Evolutionary conservation across 2,797 vertebrate genomes (phyloP).

Genomic region (Sebastiscus tertius): DNA sequence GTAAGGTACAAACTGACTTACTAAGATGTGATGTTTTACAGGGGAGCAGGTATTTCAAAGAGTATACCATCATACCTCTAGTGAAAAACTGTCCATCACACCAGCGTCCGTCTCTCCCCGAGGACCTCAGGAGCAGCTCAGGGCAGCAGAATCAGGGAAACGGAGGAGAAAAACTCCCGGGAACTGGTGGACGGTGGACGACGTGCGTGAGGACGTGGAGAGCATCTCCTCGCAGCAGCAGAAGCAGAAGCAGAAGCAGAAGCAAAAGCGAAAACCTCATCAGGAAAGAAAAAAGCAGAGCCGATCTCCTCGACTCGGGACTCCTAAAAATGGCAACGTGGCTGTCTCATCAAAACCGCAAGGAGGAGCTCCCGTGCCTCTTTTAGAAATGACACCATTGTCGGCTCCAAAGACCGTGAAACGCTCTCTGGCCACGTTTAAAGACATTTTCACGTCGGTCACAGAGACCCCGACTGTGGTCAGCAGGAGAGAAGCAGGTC

Average conservation of each 20-base stretch:
- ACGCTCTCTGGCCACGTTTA: slow-evolving; percentile 53
- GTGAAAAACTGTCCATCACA: neutral
- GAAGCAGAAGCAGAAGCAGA: no score
- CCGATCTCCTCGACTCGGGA: neutral
- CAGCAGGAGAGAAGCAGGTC: neutral
- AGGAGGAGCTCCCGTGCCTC: slow-evolving; percentile 14
- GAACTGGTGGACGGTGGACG: slow-evolving; percentile 59
- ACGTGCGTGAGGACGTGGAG: neutral
- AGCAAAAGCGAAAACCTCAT: neutral
- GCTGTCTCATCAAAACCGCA: neutral
- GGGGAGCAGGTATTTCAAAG: slow-evolving; percentile 59
- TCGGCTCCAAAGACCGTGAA: slow-evolving; percentile 55
- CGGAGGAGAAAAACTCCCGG: slow-evolving; percentile 47
- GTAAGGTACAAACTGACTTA: neutral
- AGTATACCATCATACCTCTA: slow-evolving; percentile 27
- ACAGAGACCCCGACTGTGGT: neutral
- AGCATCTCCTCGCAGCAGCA: neutral
- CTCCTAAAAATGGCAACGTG: slow-evolving; percentile 13
- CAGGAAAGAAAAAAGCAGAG: slow-evolving; percentile 1
- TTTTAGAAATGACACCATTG: neutral
- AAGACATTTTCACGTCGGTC: slow-evolving; percentile 54
- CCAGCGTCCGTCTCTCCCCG: neutral
- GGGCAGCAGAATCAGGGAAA: neutral
- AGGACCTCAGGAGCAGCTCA: neutral
- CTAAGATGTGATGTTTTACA: slow-evolving; percentile 41